Conservation (phyloP, 2,113 vertebrate genomes). For the Anas platyrhynchos region DNA sequence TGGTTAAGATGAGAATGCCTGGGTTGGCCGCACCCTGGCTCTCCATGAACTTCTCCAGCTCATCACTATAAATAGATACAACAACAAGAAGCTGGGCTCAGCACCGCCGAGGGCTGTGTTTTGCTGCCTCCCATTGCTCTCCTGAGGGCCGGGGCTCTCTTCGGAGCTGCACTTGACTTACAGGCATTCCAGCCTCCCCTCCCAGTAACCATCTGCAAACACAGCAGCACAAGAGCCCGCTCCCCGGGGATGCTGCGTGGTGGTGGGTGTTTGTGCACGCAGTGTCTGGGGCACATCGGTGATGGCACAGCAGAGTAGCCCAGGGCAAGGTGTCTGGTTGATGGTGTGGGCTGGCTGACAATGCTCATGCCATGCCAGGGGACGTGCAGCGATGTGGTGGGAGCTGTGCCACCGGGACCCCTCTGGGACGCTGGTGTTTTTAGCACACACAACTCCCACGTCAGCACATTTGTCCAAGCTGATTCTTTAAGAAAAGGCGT, state of each 20-base stretch:
- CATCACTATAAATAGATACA: constrained; percentile 82
- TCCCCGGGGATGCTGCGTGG: neutral
- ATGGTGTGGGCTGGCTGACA: neutral
- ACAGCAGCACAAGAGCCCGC: neutral
- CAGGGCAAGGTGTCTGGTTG: neutral
- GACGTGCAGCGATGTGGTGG: neutral
- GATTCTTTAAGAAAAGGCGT: neutral
- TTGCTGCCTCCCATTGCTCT: neutral
- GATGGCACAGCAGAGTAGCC: neutral
- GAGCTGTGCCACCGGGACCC: neutral
- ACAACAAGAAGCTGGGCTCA: neutral
- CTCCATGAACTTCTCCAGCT: constrained; percentile 96
- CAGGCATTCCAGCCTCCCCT: neutral
- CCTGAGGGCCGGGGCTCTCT: neutral
- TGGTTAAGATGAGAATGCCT: constrained; percentile 92
- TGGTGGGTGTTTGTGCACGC: neutral
- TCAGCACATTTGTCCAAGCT: neutral
- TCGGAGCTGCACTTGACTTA: neutral
- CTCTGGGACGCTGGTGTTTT: neutral
- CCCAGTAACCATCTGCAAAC: rapidly evolving
- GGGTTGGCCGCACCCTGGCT: constrained; percentile 88
- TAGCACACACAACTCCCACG: rapidly evolving
- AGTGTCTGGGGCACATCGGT: rapidly evolving
- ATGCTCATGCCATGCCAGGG: neutral
- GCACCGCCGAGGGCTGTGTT: neutral